Evolutionary conservation across 2,113 vertebrate genomes (phyloP).

Genomic region (Tragulus kanchil): DNA sequence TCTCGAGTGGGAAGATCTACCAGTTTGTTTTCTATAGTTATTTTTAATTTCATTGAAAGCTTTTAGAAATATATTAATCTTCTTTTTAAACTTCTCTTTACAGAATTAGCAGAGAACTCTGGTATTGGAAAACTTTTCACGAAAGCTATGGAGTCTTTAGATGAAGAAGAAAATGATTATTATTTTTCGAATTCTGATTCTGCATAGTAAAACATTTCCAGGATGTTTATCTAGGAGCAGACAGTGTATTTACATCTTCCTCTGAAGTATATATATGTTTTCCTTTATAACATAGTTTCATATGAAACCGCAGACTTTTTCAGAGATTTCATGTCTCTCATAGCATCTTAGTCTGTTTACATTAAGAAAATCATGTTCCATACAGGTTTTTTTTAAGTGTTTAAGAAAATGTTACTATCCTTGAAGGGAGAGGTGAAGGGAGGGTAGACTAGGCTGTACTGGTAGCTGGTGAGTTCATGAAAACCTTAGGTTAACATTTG

Average conservation of each 20-base stretch:
- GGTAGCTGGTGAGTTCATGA: neutral
- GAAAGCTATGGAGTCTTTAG: conserved; percentile 69
- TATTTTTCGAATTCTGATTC: conserved; percentile 88
- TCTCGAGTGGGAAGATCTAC: neutral
- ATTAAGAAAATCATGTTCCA: conserved; percentile 62
- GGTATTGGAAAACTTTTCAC: conserved; percentile 89
- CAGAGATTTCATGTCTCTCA: conserved; percentile 32
- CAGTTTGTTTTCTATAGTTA: neutral
- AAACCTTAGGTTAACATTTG: conserved; percentile 33
- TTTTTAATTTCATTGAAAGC: conserved; percentile 55
- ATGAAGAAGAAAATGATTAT: conserved; percentile 90
- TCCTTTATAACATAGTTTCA: conserved; percentile 57
- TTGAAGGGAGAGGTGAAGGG: neutral
- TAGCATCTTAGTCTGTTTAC: conserved; percentile 52
- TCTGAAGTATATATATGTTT: conserved; percentile 25
- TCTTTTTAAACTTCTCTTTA: conserved; percentile 55
- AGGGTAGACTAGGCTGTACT: neutral
- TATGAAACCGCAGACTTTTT: conserved; percentile 44
- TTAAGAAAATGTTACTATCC: conserved; percentile 26
- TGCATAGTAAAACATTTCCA: conserved; percentile 56
- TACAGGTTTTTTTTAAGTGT: neutral
- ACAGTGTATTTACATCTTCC: conserved; percentile 18
- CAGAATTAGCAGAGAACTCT: conserved; percentile 81
- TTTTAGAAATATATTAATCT: conserved; percentile 42
- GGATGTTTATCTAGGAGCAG: conserved; percentile 48